Evolutionary conservation across 2,888 invertebrate species (phyloP).

Genomic region (Rotaria socialis): DNA sequence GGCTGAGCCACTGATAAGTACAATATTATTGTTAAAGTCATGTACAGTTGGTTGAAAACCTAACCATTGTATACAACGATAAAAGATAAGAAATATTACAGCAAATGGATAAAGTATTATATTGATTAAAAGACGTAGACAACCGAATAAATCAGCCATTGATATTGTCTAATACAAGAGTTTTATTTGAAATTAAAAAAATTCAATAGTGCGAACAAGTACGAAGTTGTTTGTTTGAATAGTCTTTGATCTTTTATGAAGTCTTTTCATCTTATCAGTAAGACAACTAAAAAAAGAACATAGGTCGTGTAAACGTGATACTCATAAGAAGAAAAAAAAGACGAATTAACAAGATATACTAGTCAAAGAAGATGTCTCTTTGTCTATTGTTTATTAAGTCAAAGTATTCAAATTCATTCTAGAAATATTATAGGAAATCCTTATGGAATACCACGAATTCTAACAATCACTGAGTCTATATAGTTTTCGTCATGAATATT

Average conservation of each 20-base stretch:
- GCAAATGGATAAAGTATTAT: slow-evolving; percentile 17
- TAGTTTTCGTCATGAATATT: no score
- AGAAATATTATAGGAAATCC: no score
- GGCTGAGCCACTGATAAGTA: slow-evolving; percentile 47
- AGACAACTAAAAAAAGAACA: neutral
- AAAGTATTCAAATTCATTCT: no score
- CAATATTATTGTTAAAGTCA: neutral
- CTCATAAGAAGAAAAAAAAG: neutral
- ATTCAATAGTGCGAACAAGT: neutral
- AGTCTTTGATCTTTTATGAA: neutral
- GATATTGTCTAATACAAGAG: neutral
- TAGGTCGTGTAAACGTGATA: neutral
- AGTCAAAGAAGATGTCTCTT: no score
- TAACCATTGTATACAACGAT: slow-evolving; percentile 22
- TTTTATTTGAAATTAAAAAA: neutral
- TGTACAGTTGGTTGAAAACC: neutral
- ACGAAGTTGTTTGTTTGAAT: neutral
- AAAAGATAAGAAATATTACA: neutral
- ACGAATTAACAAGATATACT: no score
- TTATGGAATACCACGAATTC: no score
- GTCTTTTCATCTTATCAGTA: neutral
- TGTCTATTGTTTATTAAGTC: no score
- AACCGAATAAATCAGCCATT: neutral
- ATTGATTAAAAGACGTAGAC: neutral
- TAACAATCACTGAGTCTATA: no score